A percentile compares a stretch with the other conserved stretches of the same genome.
Conservation (phyloP, 2,797 vertebrate genomes). For the Hephaestus fuliginosus region DNA sequence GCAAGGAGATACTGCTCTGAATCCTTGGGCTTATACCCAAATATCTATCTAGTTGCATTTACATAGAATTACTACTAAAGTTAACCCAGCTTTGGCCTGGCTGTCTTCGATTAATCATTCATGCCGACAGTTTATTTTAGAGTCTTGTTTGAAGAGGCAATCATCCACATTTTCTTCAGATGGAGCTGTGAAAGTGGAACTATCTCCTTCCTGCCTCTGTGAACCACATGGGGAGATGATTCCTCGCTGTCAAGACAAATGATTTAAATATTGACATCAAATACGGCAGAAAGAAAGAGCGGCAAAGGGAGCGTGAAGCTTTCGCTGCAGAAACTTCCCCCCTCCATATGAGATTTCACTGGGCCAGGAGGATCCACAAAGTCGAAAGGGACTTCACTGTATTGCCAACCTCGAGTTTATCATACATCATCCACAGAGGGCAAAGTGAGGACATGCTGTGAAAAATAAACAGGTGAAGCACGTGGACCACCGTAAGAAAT, state of each 20-base stretch:
- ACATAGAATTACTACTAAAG: conserved; percentile 69
- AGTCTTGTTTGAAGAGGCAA: conserved; percentile 79
- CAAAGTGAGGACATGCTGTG: conserved; percentile 49
- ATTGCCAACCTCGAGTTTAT: conserved; percentile 56
- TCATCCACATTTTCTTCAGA: conserved; percentile 71
- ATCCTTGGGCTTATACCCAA: conserved; percentile 39
- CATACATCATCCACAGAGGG: conserved; percentile 49
- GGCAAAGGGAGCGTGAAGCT: conserved; percentile 62
- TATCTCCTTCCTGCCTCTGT: conserved; percentile 71
- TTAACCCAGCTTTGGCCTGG: conserved; percentile 64
- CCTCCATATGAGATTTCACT: conserved; percentile 43
- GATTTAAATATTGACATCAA: conserved; percentile 85
- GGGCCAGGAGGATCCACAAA: conserved; percentile 55
- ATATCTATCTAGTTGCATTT: conserved; percentile 62
- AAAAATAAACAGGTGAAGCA: conserved; percentile 51
- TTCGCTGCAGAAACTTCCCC: conserved; percentile 46
- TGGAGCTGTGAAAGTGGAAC: conserved; percentile 74
- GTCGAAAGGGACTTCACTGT: conserved; percentile 49
- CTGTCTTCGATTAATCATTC: conserved; percentile 76
- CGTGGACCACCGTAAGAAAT: conserved; percentile 25
- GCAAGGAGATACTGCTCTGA: conserved; percentile 81
- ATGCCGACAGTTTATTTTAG: conserved; percentile 77
- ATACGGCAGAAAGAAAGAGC: conserved; percentile 63
- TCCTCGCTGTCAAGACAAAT: conserved; percentile 74
- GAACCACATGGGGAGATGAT: conserved; percentile 72